Conservation (phyloP, 2,797 vertebrate species). For the Pteropus rufus region DNA sequence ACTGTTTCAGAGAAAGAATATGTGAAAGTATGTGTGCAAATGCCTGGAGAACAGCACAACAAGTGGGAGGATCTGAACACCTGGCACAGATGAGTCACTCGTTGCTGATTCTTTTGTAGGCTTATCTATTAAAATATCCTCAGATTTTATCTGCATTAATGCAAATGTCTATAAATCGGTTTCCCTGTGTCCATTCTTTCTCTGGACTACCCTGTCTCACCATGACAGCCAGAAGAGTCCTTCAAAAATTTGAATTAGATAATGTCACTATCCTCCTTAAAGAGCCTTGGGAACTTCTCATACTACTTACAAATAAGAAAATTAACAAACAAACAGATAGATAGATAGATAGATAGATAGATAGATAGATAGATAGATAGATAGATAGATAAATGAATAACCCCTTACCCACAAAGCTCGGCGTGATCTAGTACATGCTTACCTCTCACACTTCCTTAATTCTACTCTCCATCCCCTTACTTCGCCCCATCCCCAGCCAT, state of each 20-base stretch:
- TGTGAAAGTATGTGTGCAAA: neutral
- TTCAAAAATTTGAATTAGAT: neutral
- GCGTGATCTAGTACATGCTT: neutral
- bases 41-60: too few relatives aligned
- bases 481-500: neutral
- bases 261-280: neutral
- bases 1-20: neutral
- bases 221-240: neutral
- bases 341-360: too few relatives aligned
- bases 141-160: neutral
- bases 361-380: too few relatives aligned
- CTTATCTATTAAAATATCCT: neutral
- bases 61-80: neutral
- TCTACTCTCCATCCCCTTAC: neutral
- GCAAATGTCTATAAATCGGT: neutral
- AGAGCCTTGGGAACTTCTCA: neutral
- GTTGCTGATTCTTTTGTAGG: neutral
- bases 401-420: neutral
- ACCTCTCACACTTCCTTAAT: neutral
- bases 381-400: neutral
- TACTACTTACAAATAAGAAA: neutral
- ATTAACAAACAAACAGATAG: neutral
- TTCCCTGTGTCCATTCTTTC: neutral
- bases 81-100: neutral
- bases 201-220: neutral